phyloP scores from a whole-genome alignment of 2,888 invertebrate species.

The Melanostoma scalare region DNA sequence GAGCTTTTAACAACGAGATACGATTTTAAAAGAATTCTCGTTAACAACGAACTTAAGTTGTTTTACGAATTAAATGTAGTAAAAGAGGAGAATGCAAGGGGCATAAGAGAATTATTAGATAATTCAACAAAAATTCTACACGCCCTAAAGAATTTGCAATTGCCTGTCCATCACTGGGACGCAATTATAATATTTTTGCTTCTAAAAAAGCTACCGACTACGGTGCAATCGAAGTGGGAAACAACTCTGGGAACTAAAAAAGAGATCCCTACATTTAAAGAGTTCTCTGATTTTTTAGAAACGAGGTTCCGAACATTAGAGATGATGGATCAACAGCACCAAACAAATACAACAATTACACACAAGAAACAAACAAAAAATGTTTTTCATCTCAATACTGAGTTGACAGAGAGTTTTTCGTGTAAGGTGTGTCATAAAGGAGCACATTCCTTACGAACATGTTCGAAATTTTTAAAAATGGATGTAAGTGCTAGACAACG shows the following conservation, averaged over 20 bases:
- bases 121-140: not conserved
- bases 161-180: not conserved
- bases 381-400: not conserved
- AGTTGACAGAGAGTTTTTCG: not conserved
- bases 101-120: not conserved
- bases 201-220: not conserved
- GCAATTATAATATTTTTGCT: not conserved
- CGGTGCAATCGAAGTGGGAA: too few relatives aligned
- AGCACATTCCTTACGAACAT: not conserved
- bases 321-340: not conserved
- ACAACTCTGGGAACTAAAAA: too few relatives aligned
- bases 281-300: not conserved
- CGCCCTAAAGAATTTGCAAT: not conserved
- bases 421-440: not conserved
- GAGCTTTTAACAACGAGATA: not conserved
- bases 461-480: not conserved
- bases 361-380: not conserved
- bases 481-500: constrained; percentile 9
- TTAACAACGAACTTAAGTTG: not conserved
- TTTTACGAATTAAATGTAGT: not conserved
- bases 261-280: too few relatives aligned
- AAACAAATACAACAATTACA: not conserved
- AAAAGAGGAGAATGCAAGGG: not conserved
- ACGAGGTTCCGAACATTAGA: not conserved
- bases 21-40: not conserved